Conservation (phyloP, 2,888 invertebrate species). For the Rutpela maculata region DNA sequence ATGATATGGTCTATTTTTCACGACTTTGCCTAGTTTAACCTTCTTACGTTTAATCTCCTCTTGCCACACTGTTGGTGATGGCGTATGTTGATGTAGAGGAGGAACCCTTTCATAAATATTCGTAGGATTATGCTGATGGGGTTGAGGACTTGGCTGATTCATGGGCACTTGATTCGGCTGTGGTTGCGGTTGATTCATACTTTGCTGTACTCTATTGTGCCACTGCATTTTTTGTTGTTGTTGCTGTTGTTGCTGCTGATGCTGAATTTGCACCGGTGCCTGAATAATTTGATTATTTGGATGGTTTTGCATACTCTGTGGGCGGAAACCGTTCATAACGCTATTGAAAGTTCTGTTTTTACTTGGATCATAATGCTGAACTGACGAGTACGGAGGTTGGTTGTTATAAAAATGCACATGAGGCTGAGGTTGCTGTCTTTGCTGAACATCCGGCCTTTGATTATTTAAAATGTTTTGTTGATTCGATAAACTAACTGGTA, state of each 20-base stretch:
- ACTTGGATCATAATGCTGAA: constrained; percentile 70
- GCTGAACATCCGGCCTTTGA: constrained; percentile 47
- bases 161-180: constrained; percentile 62
- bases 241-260: constrained; percentile 74
- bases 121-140: constrained; percentile 71
- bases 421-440: constrained; percentile 52
- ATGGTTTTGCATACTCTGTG: constrained; percentile 61
- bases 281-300: constrained; percentile 72
- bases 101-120: constrained; percentile 83
- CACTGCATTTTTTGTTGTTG: constrained; percentile 78
- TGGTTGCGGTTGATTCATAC: constrained; percentile 55
- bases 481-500: constrained; percentile 65
- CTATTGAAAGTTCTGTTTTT: constrained; percentile 67
- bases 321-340: constrained; percentile 64
- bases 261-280: constrained; percentile 48
- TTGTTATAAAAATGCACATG: constrained; percentile 56
- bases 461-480: constrained; percentile 60
- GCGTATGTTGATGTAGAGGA: constrained; percentile 83
- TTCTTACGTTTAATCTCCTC: constrained; percentile 79
- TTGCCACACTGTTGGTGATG: constrained; percentile 76
- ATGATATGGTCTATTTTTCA: constrained; percentile 77
- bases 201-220: constrained; percentile 69
- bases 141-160: constrained; percentile 65
- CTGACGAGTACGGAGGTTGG: constrained; percentile 48
- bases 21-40: constrained; percentile 74